Percentiles rank a stretch among this genome's conserved stretches.
phyloP scores from a whole-genome alignment of 2,888 invertebrate species.

The Ommatoiulus sabulosus region DNA sequence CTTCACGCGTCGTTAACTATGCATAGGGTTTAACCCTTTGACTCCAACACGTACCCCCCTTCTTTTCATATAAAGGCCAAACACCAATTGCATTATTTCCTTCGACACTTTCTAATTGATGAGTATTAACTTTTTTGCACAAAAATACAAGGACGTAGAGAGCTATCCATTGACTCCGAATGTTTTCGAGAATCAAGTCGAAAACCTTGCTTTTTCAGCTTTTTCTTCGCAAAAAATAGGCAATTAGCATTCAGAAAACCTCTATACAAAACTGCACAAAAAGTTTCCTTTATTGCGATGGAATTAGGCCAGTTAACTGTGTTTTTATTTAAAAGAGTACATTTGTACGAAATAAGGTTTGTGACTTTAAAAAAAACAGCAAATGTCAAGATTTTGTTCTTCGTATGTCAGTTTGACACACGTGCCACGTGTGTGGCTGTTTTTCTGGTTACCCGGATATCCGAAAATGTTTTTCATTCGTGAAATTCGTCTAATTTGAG shows the following conservation, averaged over 20 bases:
- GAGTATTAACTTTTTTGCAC: background rate
- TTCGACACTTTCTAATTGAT: slow-evolving; percentile 8
- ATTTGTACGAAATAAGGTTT: background rate
- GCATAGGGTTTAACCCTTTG: background rate
- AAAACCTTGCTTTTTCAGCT: background rate
- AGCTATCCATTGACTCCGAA: background rate
- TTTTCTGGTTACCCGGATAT: slow-evolving; percentile 35
- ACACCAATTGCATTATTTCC: background rate
- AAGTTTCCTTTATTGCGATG: background rate
- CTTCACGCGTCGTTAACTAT: background rate
- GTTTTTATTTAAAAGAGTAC: background rate
- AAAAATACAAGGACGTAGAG: background rate
- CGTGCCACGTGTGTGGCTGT: background rate
- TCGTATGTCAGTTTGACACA: background rate
- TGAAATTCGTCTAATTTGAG: background rate
- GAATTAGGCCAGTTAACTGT: background rate
- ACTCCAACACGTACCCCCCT: background rate
- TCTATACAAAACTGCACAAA: background rate
- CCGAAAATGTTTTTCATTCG: background rate
- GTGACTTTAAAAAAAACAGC: background rate
- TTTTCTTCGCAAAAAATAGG: background rate
- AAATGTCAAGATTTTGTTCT: slow-evolving; percentile 3
- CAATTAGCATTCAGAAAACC: slow-evolving; percentile 9
- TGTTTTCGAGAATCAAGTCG: background rate
- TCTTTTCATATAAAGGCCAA: background rate